Percentiles rank a stretch among this genome's conserved stretches.
These are phyloP conservation scores for Zaprionus lachaisei DNA, from an alignment of 1,140 invertebrate species.

Conservation along the genomic window DNA sequence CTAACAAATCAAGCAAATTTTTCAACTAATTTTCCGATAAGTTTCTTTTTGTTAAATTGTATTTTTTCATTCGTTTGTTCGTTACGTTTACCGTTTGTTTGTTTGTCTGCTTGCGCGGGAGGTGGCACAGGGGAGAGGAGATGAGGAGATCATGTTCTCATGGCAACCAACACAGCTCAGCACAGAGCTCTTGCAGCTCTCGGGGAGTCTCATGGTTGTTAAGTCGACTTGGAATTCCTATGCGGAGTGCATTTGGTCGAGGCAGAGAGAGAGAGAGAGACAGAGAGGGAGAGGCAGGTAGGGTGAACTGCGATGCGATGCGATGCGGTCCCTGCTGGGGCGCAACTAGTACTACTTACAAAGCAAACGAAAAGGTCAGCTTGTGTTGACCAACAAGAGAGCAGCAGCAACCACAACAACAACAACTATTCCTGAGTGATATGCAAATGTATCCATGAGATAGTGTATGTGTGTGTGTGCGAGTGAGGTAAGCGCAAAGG, in stretches of 20 bases:
- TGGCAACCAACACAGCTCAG: background rate
- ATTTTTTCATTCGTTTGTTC: background rate
- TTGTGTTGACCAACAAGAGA: slow-evolving; percentile 32
- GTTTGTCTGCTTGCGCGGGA: background rate
- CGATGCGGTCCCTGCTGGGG: slow-evolving; percentile 17
- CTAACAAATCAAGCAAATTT: slow-evolving; percentile 9
- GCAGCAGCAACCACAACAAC: slow-evolving; percentile 10
- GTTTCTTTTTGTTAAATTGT: background rate
- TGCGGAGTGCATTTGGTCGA: background rate
- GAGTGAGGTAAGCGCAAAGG: slow-evolving; percentile 4
- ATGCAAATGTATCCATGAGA: slow-evolving; percentile 38
- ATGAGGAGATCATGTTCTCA: slow-evolving; percentile 4
- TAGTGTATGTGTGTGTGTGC: slow-evolving; percentile 1
- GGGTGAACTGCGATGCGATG: background rate
- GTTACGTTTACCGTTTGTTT: slow-evolving; percentile 3
- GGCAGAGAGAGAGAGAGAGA: background rate
- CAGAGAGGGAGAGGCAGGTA: background rate
- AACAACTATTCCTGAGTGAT: slow-evolving; percentile 18
- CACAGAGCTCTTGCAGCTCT: background rate
- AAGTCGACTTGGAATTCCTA: slow-evolving; percentile 6
- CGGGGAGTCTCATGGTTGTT: slow-evolving; percentile 1
- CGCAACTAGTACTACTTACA: slow-evolving; percentile 8
- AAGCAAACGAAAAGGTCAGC: slow-evolving; percentile 30
- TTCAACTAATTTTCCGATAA: slow-evolving; percentile 8
- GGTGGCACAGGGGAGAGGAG: background rate